These are phyloP conservation scores for Diplodus puntazzo DNA, from an alignment of 2,797 vertebrate genomes.

Conservation along the genomic window DNA sequence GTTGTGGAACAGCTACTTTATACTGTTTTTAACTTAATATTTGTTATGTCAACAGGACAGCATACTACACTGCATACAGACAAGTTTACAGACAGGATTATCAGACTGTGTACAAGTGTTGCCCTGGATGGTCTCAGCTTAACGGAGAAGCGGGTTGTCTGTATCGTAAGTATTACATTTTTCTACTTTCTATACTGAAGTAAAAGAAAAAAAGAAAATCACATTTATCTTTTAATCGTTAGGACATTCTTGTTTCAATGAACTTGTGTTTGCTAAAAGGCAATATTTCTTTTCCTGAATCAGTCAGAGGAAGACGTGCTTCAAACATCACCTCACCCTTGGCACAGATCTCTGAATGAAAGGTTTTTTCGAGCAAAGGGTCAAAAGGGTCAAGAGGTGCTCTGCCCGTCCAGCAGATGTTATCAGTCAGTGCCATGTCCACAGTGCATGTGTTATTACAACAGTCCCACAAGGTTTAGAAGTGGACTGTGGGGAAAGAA, in stretches of 20 bases:
- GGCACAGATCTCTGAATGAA: conserved; percentile 44
- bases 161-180: conserved; percentile 88
- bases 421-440: conserved; percentile 60
- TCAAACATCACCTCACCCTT: conserved; percentile 38
- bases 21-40: conserved; percentile 14
- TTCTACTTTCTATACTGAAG: neutral
- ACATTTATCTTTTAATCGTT: neutral
- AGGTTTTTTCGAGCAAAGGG: conserved; percentile 53
- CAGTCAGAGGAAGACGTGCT: conserved; percentile 28
- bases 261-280: conserved; percentile 22
- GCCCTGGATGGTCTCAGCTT: conserved; percentile 91
- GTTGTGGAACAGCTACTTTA: neutral
- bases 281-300: conserved; percentile 25
- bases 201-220: neutral
- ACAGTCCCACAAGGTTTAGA: conserved; percentile 35
- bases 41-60: conserved; percentile 83
- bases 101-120: conserved; percentile 89
- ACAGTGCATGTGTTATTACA: conserved; percentile 40
- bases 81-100: conserved; percentile 88
- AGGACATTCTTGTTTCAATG: neutral
- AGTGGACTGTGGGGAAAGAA: conserved; percentile 33
- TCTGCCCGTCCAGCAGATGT: conserved; percentile 67
- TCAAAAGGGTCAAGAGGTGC: conserved; percentile 68
- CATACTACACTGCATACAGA: conserved; percentile 89
- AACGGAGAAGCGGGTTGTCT: conserved; percentile 89